Evolutionary conservation across 2,797 vertebrate species (phyloP), one percentile per base, ranked within the genome.

Genomic region (Buceros bicornis): DNA sequence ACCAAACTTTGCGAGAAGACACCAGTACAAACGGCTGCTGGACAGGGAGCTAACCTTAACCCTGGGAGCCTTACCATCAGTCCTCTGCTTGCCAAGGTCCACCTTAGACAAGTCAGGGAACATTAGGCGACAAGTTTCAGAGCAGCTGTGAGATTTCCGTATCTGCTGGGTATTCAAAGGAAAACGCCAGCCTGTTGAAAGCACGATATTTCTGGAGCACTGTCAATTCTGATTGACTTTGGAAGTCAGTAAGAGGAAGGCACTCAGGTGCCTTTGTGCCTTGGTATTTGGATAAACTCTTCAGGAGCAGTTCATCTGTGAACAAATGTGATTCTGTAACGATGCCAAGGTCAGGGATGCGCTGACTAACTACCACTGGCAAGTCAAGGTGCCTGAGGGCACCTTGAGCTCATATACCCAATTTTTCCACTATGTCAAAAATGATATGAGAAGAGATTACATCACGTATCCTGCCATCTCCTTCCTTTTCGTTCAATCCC

Each of bases 341-440:
- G 0, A 35, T 0, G 53, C 83, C 94, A 93, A 74, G 88, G 83
- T 83, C 65, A 19, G 58, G 5, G 19, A 62, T 57, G 76, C 57
- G 94, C 92, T 96, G 89, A 81, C 72, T 71, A 82, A 94, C 91
- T 29, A 47, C 81, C 67, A 61, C 80, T 76, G 81, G 89, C 78
- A 66, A 95, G 67, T 65, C 60, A 43, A 58, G 69, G 91, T 10
- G 86, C 96, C 90, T 56, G 50, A 33, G 90, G 91, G 94, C 91
- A 95, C 91, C 93, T 91, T 94, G 76, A 90, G 87, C 89, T 96
- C 84, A 16, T 22, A 76, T 40, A 87, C 71, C 35, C 16, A 35
- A 65, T 91, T 87, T 87, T 93, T 96, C 93, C 74, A 47, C 86
- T 62, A 22, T 78, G 90, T 96, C 95, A 97, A 35, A 85, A 93